A percentile compares a stretch with the other conserved stretches of the same genome.
Conservation (phyloP, 1,140 invertebrate species). For the Brachionus angularis region DNA sequence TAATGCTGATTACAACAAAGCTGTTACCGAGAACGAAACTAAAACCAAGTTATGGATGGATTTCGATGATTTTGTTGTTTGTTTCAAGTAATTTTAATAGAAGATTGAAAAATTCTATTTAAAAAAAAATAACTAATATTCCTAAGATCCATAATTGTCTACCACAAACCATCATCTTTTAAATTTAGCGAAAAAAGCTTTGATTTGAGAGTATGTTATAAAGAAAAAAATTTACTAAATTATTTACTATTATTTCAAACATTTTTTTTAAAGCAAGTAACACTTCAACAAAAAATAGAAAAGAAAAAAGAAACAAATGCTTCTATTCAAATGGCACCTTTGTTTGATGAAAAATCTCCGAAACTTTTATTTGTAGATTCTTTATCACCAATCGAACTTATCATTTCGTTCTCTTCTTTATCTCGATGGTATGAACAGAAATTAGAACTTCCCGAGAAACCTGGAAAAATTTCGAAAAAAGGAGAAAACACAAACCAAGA, state of each 20-base stretch:
- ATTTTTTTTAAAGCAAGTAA: conserved; percentile 20
- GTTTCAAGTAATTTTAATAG: conserved; percentile 53
- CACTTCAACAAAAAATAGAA: conserved; percentile 11
- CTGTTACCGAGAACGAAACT: conserved; percentile 24
- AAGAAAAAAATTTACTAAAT: not conserved
- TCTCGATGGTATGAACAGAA: conserved; percentile 53
- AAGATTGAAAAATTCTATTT: not conserved
- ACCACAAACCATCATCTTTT: conserved; percentile 55
- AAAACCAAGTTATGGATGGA: conserved; percentile 56
- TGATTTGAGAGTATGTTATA: conserved; percentile 54
- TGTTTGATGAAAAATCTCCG: conserved; percentile 50
- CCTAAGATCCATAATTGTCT: conserved; percentile 47
- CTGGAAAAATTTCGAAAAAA: conserved; percentile 50
- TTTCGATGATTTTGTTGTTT: conserved; percentile 55
- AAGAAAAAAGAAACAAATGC: conserved; percentile 44
- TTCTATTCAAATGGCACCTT: conserved; percentile 39
- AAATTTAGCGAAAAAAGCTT: conserved; percentile 50
- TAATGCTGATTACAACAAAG: not conserved
- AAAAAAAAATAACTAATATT: not conserved
- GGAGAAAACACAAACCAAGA: conserved; percentile 47
- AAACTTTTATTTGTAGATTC: conserved; percentile 53
- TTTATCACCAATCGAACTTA: conserved; percentile 52
- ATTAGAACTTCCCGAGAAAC: conserved; percentile 42
- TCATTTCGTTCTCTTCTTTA: conserved; percentile 52
- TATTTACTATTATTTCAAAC: not conserved